Conservation (phyloP, 2,888 invertebrate genomes). For the Epinotia demarniana region DNA sequence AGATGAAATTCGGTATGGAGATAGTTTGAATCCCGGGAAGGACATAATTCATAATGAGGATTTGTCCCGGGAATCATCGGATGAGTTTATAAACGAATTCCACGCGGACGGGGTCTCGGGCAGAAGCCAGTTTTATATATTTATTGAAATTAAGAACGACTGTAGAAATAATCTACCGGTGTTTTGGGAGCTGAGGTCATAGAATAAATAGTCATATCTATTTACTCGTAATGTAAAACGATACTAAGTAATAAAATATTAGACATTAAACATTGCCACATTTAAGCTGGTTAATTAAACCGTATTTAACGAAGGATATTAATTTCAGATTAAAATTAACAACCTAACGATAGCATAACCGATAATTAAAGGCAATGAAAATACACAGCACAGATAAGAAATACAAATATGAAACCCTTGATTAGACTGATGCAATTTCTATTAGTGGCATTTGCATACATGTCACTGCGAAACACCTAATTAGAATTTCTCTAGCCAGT, state of each 20-base stretch:
- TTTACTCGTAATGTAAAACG: background rate
- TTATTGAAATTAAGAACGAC: too few species aligned
- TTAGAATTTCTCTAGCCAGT: constrained; percentile 25
- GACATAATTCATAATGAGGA: too few species aligned
- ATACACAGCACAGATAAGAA: constrained; percentile 18
- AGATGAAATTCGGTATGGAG: too few species aligned
- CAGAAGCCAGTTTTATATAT: too few species aligned
- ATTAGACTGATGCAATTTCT: constrained; percentile 46
- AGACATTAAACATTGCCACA: constrained; percentile 4
- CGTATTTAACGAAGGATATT: constrained; percentile 17
- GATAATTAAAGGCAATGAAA: constrained; percentile 33
- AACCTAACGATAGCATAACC: constrained; percentile 21
- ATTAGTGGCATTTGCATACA: constrained; percentile 47
- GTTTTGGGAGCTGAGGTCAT: background rate
- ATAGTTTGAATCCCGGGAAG: too few species aligned
- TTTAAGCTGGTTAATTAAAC: constrained; percentile 9
- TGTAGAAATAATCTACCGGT: background rate
- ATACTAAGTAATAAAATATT: constrained; percentile 2
- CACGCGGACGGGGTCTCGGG: too few species aligned
- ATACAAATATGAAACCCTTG: constrained; percentile 39
- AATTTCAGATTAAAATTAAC: constrained; percentile 21
- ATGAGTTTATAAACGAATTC: too few species aligned
- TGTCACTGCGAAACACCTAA: constrained; percentile 34
- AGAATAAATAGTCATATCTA: background rate
- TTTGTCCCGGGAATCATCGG: too few species aligned